phyloP scores from a whole-genome alignment of 2,113 vertebrate species.

The Tragelaphus scriptus region DNA sequence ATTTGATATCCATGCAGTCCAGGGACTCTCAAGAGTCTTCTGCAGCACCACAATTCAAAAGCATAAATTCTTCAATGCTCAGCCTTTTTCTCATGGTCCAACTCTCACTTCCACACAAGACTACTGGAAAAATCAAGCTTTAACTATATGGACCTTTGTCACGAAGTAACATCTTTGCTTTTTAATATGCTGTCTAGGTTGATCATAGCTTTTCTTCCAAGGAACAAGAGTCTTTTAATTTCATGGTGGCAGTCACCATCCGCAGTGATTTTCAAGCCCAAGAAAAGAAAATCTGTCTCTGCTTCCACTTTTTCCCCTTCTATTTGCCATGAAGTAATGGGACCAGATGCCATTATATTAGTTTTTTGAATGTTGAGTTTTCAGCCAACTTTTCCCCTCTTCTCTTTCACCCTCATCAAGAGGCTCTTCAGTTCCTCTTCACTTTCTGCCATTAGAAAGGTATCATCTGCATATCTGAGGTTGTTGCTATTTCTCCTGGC shows the following conservation, averaged over 20 bases:
- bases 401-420: neutral
- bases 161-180: neutral
- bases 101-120: neutral
- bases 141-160: neutral
- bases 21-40: neutral
- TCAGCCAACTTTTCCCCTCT: neutral
- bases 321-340: neutral
- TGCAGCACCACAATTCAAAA: neutral
- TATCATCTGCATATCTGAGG: neutral
- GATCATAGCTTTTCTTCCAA: neutral
- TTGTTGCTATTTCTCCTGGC: neutral
- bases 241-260: neutral
- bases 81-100: neutral
- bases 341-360: neutral
- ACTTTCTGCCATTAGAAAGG: neutral
- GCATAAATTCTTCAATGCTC: neutral
- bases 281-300: neutral
- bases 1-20: neutral
- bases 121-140: neutral
- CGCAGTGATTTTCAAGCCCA: neutral
- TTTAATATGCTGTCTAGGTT: neutral
- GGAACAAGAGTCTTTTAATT: neutral
- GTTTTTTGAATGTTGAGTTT: neutral
- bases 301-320: neutral
- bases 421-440: neutral